phyloP scores from a whole-genome alignment of 2,888 invertebrate species.

The Heliconius sara region DNA sequence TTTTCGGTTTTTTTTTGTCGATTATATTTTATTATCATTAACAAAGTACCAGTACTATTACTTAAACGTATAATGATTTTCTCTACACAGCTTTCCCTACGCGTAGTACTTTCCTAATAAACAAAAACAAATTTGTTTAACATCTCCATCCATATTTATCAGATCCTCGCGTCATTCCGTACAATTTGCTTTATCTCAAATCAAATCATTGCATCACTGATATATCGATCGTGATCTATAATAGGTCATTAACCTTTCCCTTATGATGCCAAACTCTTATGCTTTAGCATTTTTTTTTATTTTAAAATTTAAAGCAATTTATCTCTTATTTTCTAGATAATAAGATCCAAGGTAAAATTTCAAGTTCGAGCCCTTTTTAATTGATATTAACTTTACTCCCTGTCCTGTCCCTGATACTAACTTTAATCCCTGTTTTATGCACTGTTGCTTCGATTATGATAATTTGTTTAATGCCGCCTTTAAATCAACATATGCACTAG shows the following conservation, averaged over 20 bases:
- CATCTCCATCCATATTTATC: conserved; percentile 40
- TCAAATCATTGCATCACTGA: conserved; percentile 43
- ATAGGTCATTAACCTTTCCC: conserved; percentile 42
- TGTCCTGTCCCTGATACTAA: no score
- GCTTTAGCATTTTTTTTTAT: conserved; percentile 11
- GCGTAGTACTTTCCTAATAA: background rate
- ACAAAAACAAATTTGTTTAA: conserved; percentile 33
- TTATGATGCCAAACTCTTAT: conserved; percentile 42
- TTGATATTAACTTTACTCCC: conserved; percentile 45
- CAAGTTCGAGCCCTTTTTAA: conserved; percentile 41
- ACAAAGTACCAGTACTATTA: background rate
- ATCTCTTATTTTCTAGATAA: background rate
- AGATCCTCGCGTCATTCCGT: conserved; percentile 39
- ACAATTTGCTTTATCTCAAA: conserved; percentile 43
- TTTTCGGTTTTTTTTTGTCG: no score
- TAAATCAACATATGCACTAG: conserved; percentile 57
- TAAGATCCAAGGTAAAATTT: background rate
- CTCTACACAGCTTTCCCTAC: background rate
- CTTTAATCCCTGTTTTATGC: conserved; percentile 55
- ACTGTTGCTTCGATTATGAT: conserved; percentile 72
- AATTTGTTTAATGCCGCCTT: conserved; percentile 65
- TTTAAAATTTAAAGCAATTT: conserved; percentile 7
- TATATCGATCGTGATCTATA: conserved; percentile 42
- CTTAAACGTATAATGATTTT: background rate
- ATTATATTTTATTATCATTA: no score